These are phyloP conservation scores for Albula goreensis DNA, from an alignment of 2,113 vertebrate genomes.

Conservation along the genomic window DNA sequence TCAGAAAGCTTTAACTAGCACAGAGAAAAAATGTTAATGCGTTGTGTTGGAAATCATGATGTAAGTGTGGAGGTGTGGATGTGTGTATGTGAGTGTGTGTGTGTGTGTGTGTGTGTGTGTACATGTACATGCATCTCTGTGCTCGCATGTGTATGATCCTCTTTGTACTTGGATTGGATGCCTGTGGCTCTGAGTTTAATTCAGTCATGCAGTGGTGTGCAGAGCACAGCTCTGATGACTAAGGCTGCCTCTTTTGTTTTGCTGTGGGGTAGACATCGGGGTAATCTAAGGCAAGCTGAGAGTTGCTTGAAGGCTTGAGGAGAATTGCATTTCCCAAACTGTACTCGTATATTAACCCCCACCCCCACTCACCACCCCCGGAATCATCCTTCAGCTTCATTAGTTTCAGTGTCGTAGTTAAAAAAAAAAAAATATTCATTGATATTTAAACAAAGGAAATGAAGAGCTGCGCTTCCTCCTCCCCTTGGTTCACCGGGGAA, in stretches of 20 bases:
- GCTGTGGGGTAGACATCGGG: conserved; percentile 1
- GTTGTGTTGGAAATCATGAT: neutral
- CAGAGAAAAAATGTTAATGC: conserved; percentile 8
- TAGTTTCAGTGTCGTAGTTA: conserved; percentile 25
- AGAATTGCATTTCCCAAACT: conserved; percentile 16
- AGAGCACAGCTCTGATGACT: neutral
- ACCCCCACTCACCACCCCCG: neutral
- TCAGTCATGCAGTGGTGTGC: neutral
- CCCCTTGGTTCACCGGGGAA: neutral
- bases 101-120: neutral
- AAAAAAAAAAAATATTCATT: conserved; percentile 38
- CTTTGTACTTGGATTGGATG: neutral
- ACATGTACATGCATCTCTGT: neutral
- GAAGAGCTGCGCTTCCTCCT: neutral
- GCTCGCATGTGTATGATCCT: neutral
- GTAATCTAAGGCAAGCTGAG: neutral
- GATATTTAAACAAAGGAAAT: conserved; percentile 34
- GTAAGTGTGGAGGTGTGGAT: neutral
- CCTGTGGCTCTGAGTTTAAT: neutral
- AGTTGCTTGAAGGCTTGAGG: neutral
- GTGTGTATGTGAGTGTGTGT: neutral
- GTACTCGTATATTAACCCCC: conserved; percentile 1
- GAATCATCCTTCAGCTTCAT: conserved; percentile 33
- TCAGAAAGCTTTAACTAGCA: neutral
- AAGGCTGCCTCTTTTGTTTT: neutral